Evolutionary conservation across 2,113 vertebrate genomes (phyloP).

Genomic region (Myrmecobius fasciatus): DNA sequence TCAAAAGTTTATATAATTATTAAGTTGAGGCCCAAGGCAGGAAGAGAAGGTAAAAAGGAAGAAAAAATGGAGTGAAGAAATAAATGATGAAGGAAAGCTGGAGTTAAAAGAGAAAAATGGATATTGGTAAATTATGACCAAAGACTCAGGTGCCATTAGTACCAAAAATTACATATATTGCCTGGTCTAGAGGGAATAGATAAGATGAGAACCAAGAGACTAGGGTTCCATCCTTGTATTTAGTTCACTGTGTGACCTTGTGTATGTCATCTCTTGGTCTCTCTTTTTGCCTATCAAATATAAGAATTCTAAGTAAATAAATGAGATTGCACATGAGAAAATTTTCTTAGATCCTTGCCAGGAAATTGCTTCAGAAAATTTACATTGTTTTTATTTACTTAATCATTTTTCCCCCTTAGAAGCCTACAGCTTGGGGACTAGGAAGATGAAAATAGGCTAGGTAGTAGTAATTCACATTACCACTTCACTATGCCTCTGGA

Average conservation of each 20-base stretch:
- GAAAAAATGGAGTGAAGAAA: background rate
- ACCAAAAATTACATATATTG: background rate
- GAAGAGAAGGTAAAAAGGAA: background rate
- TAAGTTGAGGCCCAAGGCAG: background rate
- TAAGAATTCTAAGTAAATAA: background rate
- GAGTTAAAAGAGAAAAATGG: background rate
- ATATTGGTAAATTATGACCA: background rate
- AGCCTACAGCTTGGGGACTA: background rate
- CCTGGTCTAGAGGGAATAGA: background rate
- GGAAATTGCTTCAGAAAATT: constrained; percentile 21
- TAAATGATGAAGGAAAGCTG: background rate
- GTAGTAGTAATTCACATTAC: background rate
- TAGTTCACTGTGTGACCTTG: constrained; percentile 52
- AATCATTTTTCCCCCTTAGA: constrained; percentile 6
- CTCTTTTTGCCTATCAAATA: background rate
- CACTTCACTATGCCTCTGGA: background rate
- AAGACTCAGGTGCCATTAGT: too few relatives aligned
- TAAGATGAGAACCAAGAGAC: background rate
- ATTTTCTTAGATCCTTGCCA: constrained; percentile 5
- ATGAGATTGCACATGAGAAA: background rate
- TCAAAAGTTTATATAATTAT: background rate
- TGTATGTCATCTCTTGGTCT: background rate
- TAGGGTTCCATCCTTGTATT: background rate
- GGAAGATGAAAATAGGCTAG: background rate
- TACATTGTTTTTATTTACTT: background rate